These are phyloP conservation scores for Theodoxus fluviatilis DNA, from an alignment of 2,888 invertebrate species.

Conservation along the genomic window DNA sequence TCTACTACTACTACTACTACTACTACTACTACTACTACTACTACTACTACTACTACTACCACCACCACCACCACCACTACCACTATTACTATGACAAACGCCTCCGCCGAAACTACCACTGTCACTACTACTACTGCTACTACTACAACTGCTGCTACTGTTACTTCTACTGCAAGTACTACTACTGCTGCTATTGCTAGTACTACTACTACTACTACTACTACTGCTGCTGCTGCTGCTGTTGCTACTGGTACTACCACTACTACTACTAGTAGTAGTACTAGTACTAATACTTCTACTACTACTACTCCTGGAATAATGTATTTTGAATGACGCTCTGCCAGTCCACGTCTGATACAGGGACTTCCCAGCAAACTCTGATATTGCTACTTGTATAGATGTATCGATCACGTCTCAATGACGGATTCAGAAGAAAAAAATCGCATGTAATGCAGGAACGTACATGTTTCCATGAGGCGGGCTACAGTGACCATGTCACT, in stretches of 20 bases:
- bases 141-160: neutral
- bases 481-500: too few relatives aligned
- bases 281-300: neutral
- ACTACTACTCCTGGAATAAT: neutral
- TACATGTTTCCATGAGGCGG: too few relatives aligned
- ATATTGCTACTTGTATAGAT: too few relatives aligned
- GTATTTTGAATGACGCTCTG: neutral
- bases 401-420: too few relatives aligned
- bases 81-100: neutral
- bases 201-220: slow-evolving; percentile 2
- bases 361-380: too few relatives aligned
- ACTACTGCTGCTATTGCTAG: neutral
- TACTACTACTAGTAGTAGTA: neutral
- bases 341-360: too few relatives aligned
- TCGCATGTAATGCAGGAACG: too few relatives aligned
- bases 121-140: neutral
- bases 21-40: neutral
- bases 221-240: neutral
- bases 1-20: neutral
- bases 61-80: neutral
- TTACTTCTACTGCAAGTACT: neutral
- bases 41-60: neutral
- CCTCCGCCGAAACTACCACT: too few relatives aligned
- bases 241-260: neutral
- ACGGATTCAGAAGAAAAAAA: too few relatives aligned